Evolutionary conservation across 2,113 vertebrate species (phyloP), one percentile per base, ranked within the genome.

Genomic region (Cheilinus undulatus): DNA sequence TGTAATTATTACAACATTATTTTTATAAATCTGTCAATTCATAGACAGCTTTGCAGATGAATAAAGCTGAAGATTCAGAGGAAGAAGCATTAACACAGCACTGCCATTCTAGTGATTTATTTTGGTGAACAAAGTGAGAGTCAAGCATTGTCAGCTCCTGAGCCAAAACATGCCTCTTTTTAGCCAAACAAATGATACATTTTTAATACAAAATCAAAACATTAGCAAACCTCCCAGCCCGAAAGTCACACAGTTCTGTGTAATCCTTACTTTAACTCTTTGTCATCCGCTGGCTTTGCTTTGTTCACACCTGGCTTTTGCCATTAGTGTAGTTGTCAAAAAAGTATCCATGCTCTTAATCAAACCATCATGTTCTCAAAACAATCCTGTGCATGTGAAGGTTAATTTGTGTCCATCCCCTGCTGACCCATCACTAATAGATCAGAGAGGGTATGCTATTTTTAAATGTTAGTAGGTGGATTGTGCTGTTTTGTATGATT

Each of bases 351-450:
- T 36, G 32, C 3, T 28, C 48, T 54, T 40, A 63, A 66, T 9
- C 53, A 19, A 84, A 80, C 80, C 64, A 77, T 51, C 50, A 12
- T 76, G 64, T 64, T 86, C 32, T 73, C 57, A 78, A 77, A 75
- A 72, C 51, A 28, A 50, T 76, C 30, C 26, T 70, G 24, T 90
- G 89, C 87, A 92, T 92, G 90, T 68, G 43, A 54, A 48, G 66
- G 82, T 69, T 64, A 69, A 78, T 65, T 48, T 68, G 49, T 84
- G 54, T 76, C 63, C 67, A 49, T 75, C 62, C 58, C 52, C 24
- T 56, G 42, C 67, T 78, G 68, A 86, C 49, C 53, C 66, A 62
- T 85, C 38, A 76, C 24, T 78, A 11, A 53, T 53, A 51, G 24
- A 67, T 52, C 60, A 58, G 19, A 54, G 20, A 75, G 8, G 63